Percentiles rank a stretch among this genome's conserved stretches.
Evolutionary conservation across 92 coral and sea anemone genomes (phyloP).

Genomic region (Diadumene lineata): DNA sequence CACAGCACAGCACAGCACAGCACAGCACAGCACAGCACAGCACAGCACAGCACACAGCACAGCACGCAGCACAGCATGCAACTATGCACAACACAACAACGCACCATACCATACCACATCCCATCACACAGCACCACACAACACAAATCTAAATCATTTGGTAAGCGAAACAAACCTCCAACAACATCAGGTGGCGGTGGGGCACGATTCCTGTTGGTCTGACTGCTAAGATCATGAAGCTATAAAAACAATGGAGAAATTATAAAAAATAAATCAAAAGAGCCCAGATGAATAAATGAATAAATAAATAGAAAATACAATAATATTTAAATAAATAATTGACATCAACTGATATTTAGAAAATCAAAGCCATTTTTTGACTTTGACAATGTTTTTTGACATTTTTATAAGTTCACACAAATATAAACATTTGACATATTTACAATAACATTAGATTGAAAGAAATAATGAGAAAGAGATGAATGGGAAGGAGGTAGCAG

Average conservation of each 20-base stretch:
- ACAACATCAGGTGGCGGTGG: slow-evolving; percentile 57
- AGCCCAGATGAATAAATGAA: neutral
- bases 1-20: neutral
- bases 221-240: slow-evolving; percentile 80
- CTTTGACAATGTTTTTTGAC: too few relatives aligned
- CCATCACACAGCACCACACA: neutral
- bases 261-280: neutral
- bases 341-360: neutral
- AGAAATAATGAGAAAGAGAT: too few relatives aligned
- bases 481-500: too few relatives aligned
- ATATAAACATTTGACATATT: too few relatives aligned
- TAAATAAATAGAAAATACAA: neutral
- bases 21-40: neutral
- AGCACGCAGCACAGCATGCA: too few relatives aligned
- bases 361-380: too few relatives aligned
- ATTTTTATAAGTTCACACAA: too few relatives aligned
- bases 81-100: too few relatives aligned
- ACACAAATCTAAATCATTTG: too few relatives aligned
- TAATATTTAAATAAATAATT: neutral
- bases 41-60: too few relatives aligned
- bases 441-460: too few relatives aligned
- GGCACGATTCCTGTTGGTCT: slow-evolving; percentile 67
- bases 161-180: slow-evolving; percentile 11
- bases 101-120: neutral
- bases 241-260: slow-evolving; percentile 14